Conservation (phyloP, 2,113 vertebrate species). For the Lycaon pictus region DNA sequence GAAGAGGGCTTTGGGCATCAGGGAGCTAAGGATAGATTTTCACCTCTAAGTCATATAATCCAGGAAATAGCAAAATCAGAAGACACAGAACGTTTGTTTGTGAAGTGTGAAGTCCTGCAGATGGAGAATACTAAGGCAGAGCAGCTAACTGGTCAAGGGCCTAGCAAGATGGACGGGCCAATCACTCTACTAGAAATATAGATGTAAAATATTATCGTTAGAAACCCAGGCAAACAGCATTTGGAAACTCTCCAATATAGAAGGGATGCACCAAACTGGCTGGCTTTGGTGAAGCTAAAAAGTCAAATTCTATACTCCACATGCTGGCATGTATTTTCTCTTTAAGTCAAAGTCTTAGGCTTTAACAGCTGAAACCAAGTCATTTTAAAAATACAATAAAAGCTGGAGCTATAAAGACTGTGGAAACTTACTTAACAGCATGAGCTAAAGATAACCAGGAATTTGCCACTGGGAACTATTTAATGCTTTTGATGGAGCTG, state of each 20-base stretch:
- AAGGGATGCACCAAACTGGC: not conserved
- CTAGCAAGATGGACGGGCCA: not conserved
- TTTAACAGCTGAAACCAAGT: slow-evolving; percentile 77
- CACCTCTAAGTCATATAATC: not conserved
- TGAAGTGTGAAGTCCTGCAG: not conserved
- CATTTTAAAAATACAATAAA: slow-evolving; percentile 81
- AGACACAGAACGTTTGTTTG: not conserved
- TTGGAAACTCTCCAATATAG: not conserved
- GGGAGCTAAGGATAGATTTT: not conserved
- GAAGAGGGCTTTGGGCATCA: not conserved
- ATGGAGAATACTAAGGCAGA: not conserved
- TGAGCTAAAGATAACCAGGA: slow-evolving; percentile 81
- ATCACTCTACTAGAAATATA: not conserved
- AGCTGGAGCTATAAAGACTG: slow-evolving; percentile 74
- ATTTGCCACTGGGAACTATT: slow-evolving; percentile 82
- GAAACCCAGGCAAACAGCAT: not conserved
- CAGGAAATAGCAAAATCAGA: not conserved
- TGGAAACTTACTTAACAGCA: slow-evolving; percentile 82
- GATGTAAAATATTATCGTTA: not conserved
- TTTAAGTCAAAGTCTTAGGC: slow-evolving; percentile 70
- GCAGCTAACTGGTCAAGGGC: not conserved
- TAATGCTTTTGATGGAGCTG: slow-evolving; percentile 77
- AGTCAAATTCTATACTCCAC: slow-evolving; percentile 42
- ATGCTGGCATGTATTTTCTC: slow-evolving; percentile 56
- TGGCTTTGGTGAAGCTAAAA: slow-evolving; percentile 18